Evolutionary conservation across 2,888 invertebrate genomes (phyloP).

Genomic region (Diploptera punctata): DNA sequence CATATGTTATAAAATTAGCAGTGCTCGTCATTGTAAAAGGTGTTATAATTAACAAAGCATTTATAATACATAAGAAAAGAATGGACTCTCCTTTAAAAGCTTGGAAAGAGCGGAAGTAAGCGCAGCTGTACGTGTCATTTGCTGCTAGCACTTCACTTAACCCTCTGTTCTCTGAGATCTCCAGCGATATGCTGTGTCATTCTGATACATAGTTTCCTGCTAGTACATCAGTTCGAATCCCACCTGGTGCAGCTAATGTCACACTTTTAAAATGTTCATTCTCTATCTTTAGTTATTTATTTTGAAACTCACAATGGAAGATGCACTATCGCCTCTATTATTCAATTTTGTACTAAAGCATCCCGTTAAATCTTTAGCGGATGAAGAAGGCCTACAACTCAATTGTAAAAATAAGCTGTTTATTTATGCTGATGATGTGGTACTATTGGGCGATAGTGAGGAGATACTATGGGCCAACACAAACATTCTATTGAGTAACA

Average conservation of each 20-base stretch:
- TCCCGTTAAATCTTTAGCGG: no score
- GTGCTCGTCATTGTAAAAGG: neutral
- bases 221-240: slow-evolving; percentile 12
- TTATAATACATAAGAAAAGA: slow-evolving; percentile 19
- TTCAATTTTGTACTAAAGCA: no score
- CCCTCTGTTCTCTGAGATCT: neutral
- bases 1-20: slow-evolving; percentile 6
- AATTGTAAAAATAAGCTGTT: no score
- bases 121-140: slow-evolving; percentile 17
- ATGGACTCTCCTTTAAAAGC: neutral
- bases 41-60: slow-evolving; percentile 22
- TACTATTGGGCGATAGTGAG: no score
- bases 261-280: no score
- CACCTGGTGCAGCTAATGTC: slow-evolving; percentile 17
- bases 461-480: no score
- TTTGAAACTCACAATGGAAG: no score
- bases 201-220: slow-evolving; percentile 6
- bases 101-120: neutral
- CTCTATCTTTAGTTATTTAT: no score
- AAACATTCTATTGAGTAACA: no score
- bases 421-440: no score
- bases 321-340: no score
- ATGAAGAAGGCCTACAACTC: no score
- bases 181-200: neutral
- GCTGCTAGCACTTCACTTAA: slow-evolving; percentile 7